Base-by-base conservation (phyloP, 2,113 vertebrate genomes). In the Gallinago jamesoni region DNA sequence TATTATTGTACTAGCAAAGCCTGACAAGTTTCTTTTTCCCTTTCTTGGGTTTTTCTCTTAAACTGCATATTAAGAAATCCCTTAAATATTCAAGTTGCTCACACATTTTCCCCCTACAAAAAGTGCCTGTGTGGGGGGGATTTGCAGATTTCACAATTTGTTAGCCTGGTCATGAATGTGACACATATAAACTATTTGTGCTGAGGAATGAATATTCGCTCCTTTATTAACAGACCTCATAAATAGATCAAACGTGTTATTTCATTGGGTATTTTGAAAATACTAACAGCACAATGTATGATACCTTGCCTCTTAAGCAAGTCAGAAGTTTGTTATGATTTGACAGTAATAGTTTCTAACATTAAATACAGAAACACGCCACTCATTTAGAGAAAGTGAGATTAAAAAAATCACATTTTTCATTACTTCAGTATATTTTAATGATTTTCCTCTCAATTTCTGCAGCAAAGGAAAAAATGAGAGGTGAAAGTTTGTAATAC, bases 71-170 rank as follows among this genome's bases (percentile, higher is more conserved):
- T 50, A 85, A 12, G 12, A 96, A 86, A 66, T 63, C 20, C 27
- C 41, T 70, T 45, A 85, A 87, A 85, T 57, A 62, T 52, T 66
- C 17, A 77, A 15, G 19, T 17, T 84, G 17, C 39, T 24, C 23
- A 57, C 33, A 53, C 17, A n/a, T 84, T 17, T 63, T 16, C 12
- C 37, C 5, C 3, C 7, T 10, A 19, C 7, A 43, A 81, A 86
- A 59, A 82, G 66, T 10, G 6, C 5, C 4, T 5, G 43, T 28
- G 4, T 13, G 14, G 3, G 2, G 1, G 50, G 8, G 12, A 5
- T 16, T 24, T 69, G 41, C 5, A 81, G 25, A 16, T 62, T 76
- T 68, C 60, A 74, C 16, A 52, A 50, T 47, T 17, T 15, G 31
- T 57, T 55, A 74, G 15, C 14, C n/a, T 47, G 25, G 18, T 73